Evolutionary conservation across 1,140 invertebrate genomes (phyloP).

Genomic region (Trialeurodes vaporariorum): DNA sequence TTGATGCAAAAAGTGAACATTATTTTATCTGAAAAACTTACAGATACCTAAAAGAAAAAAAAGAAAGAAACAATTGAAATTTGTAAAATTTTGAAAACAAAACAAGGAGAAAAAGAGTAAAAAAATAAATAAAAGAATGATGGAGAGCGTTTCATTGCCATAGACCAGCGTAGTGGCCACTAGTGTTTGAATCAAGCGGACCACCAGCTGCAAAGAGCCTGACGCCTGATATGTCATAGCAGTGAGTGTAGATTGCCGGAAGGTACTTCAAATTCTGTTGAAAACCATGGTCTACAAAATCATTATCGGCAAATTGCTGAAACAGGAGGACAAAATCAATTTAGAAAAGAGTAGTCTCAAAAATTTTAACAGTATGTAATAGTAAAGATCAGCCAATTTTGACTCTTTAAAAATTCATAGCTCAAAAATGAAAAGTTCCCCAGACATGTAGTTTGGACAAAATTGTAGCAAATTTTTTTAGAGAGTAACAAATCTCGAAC

Average conservation of each 20-base stretch:
- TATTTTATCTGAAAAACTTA: no score
- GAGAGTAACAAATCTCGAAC: neutral
- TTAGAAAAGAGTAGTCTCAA: neutral
- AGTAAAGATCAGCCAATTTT: constrained; percentile 2
- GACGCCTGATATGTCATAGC: constrained; percentile 83
- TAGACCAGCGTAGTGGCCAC: constrained; percentile 70
- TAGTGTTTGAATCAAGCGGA: constrained; percentile 75
- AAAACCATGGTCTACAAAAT: constrained; percentile 50
- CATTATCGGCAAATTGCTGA: constrained; percentile 72
- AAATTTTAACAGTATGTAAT: neutral
- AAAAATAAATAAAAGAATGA: constrained; percentile 3
- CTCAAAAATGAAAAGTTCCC: neutral
- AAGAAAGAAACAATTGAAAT: no score
- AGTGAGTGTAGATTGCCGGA: constrained; percentile 91
- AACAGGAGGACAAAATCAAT: constrained; percentile 17
- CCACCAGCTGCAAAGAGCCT: constrained; percentile 88
- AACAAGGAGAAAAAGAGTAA: neutral
- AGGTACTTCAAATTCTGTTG: constrained; percentile 69
- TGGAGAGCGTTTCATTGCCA: constrained; percentile 45
- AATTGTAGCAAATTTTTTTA: no score
- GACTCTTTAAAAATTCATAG: neutral
- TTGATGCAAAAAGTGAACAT: no score
- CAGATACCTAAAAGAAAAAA: no score
- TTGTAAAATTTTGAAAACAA: no score
- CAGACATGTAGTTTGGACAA: no score